Conservation (phyloP, 2,888 invertebrate genomes). For the Patella caerulea region DNA sequence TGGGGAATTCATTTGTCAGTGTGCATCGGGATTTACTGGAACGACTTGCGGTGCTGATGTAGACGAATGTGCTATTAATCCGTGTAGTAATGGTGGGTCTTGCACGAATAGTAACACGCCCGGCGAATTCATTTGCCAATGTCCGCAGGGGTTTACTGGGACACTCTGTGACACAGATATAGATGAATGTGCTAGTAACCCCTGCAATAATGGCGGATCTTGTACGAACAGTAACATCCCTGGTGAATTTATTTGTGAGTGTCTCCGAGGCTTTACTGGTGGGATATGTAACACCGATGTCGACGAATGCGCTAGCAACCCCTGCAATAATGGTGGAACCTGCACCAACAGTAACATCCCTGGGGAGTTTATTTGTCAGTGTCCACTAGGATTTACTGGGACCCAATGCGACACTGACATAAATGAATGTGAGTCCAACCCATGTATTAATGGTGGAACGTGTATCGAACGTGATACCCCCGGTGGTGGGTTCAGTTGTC, state of each 20-base stretch:
- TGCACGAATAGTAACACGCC: slow-evolving; percentile 13
- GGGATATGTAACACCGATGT: slow-evolving; percentile 84
- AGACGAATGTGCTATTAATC: slow-evolving; percentile 19
- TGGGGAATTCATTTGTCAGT: slow-evolving; percentile 19
- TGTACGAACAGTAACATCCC: slow-evolving; percentile 80
- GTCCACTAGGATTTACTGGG: slow-evolving; percentile 92
- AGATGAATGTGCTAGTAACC: slow-evolving; percentile 83
- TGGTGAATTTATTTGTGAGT: slow-evolving; percentile 74
- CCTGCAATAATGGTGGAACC: slow-evolving; percentile 90
- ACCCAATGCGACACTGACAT: slow-evolving; percentile 93
- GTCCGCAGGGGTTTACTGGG: slow-evolving; percentile 84
- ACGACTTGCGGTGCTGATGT: slow-evolving; percentile 32
- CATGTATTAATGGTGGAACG: slow-evolving; percentile 68
- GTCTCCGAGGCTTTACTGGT: slow-evolving; percentile 30
- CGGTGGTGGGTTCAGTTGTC: slow-evolving; percentile 65
- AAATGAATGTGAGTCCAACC: slow-evolving; percentile 78
- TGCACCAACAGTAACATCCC: slow-evolving; percentile 82
- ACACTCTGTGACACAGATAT: slow-evolving; percentile 76
- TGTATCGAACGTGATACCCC: slow-evolving; percentile 59
- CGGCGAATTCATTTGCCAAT: slow-evolving; percentile 13
- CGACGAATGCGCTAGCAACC: slow-evolving; percentile 92
- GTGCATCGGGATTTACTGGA: slow-evolving; percentile 34
- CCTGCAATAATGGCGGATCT: slow-evolving; percentile 92
- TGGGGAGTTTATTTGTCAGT: slow-evolving; percentile 81
- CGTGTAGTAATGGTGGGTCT: slow-evolving; percentile 15